A percentile compares a stretch with the other conserved stretches of the same genome.
These are phyloP conservation scores for Odontocolon sp. DNA, from an alignment of 2,888 invertebrate genomes.

Conservation along the genomic window DNA sequence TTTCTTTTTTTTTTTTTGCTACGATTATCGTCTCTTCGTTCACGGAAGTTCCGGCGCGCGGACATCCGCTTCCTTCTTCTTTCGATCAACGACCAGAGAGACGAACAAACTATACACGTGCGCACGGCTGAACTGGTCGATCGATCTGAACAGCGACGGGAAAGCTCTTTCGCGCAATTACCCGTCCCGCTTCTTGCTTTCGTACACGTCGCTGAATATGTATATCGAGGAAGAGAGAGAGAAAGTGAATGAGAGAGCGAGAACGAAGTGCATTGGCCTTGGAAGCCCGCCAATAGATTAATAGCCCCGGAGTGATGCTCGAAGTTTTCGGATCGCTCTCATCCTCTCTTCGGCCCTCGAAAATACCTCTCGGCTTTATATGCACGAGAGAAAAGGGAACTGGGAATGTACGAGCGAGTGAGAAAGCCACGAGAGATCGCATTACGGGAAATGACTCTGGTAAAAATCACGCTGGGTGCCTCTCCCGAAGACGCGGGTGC, in stretches of 20 bases:
- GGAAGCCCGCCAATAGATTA: slow-evolving; percentile 79
- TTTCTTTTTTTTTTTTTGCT: slow-evolving; percentile 6
- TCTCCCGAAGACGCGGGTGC: slow-evolving; percentile 64
- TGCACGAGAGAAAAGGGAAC: slow-evolving; percentile 41
- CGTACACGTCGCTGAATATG: slow-evolving; percentile 71
- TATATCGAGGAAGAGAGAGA: slow-evolving; percentile 66
- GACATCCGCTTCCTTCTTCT: slow-evolving; percentile 49
- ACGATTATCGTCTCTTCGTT: slow-evolving; percentile 59
- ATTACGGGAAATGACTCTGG: slow-evolving; percentile 79
- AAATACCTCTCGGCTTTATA: slow-evolving; percentile 28
- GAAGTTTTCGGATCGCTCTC: slow-evolving; percentile 70
- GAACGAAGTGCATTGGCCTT: slow-evolving; percentile 77
- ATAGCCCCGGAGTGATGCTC: slow-evolving; percentile 78
- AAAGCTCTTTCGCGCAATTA: slow-evolving; percentile 70
- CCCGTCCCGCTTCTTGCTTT: slow-evolving; percentile 63
- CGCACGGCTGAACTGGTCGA: slow-evolving; percentile 39
- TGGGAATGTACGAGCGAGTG: slow-evolving; percentile 44
- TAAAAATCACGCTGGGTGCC: slow-evolving; percentile 74
- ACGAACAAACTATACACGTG: slow-evolving; percentile 45
- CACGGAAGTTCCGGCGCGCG: slow-evolving; percentile 49
- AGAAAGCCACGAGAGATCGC: slow-evolving; percentile 69
- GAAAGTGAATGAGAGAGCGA: slow-evolving; percentile 58
- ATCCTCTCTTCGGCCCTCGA: slow-evolving; percentile 47
- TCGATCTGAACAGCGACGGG: slow-evolving; percentile 58
- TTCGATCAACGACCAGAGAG: slow-evolving; percentile 61